These are phyloP conservation scores for Masnerella sp. DNA, from an alignment of 2,888 invertebrate species.

Conservation along the genomic window DNA sequence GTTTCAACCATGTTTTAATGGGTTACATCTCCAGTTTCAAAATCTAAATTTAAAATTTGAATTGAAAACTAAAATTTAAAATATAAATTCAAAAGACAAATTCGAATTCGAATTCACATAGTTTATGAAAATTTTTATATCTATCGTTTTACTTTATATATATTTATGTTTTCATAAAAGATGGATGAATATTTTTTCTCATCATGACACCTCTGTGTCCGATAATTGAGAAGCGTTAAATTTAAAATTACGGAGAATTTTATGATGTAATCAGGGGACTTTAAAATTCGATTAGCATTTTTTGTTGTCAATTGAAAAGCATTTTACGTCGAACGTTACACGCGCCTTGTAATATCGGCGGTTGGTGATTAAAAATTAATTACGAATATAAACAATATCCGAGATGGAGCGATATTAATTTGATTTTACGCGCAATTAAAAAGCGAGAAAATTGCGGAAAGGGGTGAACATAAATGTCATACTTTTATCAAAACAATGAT, in stretches of 20 bases:
- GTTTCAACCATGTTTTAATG: too few relatives aligned
- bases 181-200: conserved; percentile 17
- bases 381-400: conserved; percentile 74
- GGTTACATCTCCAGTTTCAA: too few relatives aligned
- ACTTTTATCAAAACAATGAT: conserved; percentile 66
- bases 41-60: too few relatives aligned
- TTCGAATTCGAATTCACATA: too few relatives aligned
- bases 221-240: conserved; percentile 18
- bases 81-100: too few relatives aligned
- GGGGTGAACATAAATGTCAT: conserved; percentile 16
- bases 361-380: conserved; percentile 75
- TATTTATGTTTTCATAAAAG: too few relatives aligned
- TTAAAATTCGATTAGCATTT: conserved; percentile 23
- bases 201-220: conserved; percentile 6
- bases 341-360: conserved; percentile 17
- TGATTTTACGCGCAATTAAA: conserved; percentile 72
- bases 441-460: conserved; percentile 70
- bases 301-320: conserved; percentile 26
- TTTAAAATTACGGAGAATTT: conserved; percentile 16
- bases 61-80: too few relatives aligned
- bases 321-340: conserved; percentile 22
- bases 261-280: conserved; percentile 14
- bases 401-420: too few relatives aligned
- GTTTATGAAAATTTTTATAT: too few relatives aligned
- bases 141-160: too few relatives aligned